These are phyloP conservation scores for Dicerorhinus sumatrensis DNA, from an alignment of 2,113 vertebrate species.

Conservation along the genomic window DNA sequence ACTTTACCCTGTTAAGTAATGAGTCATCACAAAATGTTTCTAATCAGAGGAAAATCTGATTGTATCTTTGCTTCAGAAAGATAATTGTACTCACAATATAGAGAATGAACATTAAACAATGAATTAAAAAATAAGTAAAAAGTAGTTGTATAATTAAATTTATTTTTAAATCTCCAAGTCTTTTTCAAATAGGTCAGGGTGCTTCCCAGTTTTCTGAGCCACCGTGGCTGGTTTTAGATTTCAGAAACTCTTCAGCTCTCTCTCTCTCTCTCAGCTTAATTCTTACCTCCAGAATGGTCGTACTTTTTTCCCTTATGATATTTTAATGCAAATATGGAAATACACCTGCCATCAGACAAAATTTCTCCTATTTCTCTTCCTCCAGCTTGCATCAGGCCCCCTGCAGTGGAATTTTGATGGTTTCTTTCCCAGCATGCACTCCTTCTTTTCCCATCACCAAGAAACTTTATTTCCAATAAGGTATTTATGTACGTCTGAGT, in stretches of 20 bases:
- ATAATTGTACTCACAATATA: background rate
- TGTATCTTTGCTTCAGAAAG: background rate
- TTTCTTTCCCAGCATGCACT: background rate
- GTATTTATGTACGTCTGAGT: background rate
- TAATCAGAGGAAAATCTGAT: background rate
- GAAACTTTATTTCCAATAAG: background rate
- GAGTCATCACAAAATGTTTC: background rate
- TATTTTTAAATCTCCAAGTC: background rate
- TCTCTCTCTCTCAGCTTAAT: background rate
- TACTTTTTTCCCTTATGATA: background rate
- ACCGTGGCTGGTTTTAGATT: background rate
- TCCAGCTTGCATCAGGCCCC: background rate
- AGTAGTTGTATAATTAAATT: background rate
- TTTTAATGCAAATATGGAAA: background rate
- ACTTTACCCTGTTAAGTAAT: background rate
- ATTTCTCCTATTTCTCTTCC: background rate
- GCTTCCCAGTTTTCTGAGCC: background rate
- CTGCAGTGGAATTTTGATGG: background rate
- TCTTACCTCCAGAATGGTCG: background rate
- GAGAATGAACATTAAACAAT: background rate
- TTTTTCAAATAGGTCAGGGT: background rate
- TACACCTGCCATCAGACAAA: background rate
- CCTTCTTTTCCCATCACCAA: background rate
- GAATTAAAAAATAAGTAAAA: background rate
- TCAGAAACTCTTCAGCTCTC: background rate